Base-by-base conservation (phyloP, 2,113 vertebrate genomes). In the Balaeniceps rex region DNA sequence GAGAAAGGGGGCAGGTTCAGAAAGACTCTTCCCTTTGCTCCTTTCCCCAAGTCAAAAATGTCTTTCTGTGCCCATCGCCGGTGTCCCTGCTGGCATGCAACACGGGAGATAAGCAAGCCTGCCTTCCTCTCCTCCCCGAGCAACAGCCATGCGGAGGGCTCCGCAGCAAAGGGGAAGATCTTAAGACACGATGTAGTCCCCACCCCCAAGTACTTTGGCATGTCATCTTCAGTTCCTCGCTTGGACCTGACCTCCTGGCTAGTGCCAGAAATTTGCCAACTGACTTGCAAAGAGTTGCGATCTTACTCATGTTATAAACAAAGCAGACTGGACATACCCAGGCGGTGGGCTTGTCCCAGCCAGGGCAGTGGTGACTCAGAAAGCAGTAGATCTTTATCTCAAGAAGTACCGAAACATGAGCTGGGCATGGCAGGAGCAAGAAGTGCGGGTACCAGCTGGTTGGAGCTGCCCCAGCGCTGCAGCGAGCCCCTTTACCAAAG, bases 281-380 rank as follows among this genome's bases (percentile, higher is more conserved):
- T 38, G 71, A 9, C 46, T 70, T 23, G 69, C 0, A 0, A 34
- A 17, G 40, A 38, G 83, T 74, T 58, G 58, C 0, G 0, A 28
- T 90, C 46, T 93, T 29, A 61, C 81, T 97, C 89, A 31, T 4
- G 10, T 23, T 11, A 25, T 52, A 70, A 90, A 38, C 58, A 29
- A 40, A 26, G 83, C 42, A 66, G 33, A 22, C 81, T 91, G 95
- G 93, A 77, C 74, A 89, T 90, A 95, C 87, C 93, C 82, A 8
- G 77, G 60, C 8, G 16, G 18, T 11, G 11, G 68, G 66, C 74
- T 89, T 28, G 83, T 57, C 91, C 93, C 84, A 29, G 58, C 9
- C 1, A 1, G 21, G 61, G 72, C 72, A 65, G 16, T 6, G 21
- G 71, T 96, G 89, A 83, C 84, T 96, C 91, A 91, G 40, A 93